A percentile compares a stretch with the other conserved stretches of the same genome.
These are phyloP conservation scores for Pycnonotus jocosus DNA, from an alignment of 2,113 vertebrate species.

Conservation along the genomic window DNA sequence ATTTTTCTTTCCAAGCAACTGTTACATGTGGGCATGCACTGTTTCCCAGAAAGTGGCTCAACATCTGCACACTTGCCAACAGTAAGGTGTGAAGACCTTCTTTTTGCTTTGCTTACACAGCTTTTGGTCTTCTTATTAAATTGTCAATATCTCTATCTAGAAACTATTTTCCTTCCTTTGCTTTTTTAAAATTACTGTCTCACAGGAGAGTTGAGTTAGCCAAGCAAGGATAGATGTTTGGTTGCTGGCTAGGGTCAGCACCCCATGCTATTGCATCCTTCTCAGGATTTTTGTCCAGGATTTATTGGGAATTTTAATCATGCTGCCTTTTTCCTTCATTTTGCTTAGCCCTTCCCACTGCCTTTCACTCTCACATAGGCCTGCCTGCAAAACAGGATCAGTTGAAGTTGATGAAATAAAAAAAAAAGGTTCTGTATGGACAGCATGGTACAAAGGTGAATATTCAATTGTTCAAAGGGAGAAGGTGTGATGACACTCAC, in stretches of 20 bases:
- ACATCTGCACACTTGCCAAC: neutral
- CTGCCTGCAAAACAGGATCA: neutral
- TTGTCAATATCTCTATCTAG: neutral
- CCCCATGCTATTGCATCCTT: neutral
- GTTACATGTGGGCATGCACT: neutral
- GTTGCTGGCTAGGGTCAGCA: neutral
- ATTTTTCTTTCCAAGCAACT: neutral
- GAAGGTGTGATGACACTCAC: neutral
- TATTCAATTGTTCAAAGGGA: neutral
- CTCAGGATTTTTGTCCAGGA: neutral
- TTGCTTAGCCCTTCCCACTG: neutral
- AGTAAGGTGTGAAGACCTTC: neutral
- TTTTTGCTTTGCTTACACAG: neutral
- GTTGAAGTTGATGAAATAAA: neutral
- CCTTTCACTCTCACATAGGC: neutral
- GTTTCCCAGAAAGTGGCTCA: neutral
- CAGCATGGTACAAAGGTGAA: neutral
- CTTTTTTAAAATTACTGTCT: neutral
- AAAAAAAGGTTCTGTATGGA: neutral
- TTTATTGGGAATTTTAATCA: neutral
- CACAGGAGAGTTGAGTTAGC: neutral
- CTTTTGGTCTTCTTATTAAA: neutral
- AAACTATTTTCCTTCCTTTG: neutral
- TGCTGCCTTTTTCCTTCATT: neutral
- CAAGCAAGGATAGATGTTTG: neutral